Percentiles rank a stretch among this genome's conserved stretches.
Evolutionary conservation across 2,797 vertebrate species (phyloP).

Genomic region (Podarcis lilfordi): DNA sequence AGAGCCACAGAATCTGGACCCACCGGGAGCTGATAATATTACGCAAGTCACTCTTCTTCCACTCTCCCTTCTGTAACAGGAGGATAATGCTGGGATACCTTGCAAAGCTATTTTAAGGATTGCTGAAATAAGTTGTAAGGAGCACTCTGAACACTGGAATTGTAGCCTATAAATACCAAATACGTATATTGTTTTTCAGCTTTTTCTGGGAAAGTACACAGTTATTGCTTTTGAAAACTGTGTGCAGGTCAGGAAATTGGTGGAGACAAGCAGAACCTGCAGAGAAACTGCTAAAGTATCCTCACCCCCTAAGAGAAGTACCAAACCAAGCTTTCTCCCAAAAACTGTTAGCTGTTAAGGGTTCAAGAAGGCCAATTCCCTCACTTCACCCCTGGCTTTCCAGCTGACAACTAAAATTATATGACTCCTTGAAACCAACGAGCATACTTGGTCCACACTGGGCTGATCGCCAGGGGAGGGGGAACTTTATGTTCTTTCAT

Average conservation of each 20-base stretch:
- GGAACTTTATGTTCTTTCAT: neutral
- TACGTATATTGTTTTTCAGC: neutral
- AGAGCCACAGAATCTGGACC: neutral
- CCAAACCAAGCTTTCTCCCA: no score
- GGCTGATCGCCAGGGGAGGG: neutral
- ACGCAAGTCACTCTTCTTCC: neutral
- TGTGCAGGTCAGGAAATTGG: neutral
- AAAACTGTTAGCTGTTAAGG: neutral
- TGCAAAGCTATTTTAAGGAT: neutral
- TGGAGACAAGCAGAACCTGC: neutral
- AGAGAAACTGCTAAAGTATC: neutral
- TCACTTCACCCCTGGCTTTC: neutral
- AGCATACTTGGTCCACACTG: neutral
- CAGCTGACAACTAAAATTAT: neutral
- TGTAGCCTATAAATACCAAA: neutral
- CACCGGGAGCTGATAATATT: neutral
- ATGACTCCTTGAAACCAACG: neutral
- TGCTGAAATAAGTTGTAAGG: neutral
- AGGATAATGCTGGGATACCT: no score
- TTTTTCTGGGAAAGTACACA: neutral
- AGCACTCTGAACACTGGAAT: neutral
- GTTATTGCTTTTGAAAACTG: slow-evolving; percentile 2
- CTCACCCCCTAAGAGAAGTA: neutral
- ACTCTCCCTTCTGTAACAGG: neutral
- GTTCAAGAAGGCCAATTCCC: neutral